Base-by-base conservation (phyloP, 2,888 invertebrate species). In the Steinernema carpocapsae region DNA sequence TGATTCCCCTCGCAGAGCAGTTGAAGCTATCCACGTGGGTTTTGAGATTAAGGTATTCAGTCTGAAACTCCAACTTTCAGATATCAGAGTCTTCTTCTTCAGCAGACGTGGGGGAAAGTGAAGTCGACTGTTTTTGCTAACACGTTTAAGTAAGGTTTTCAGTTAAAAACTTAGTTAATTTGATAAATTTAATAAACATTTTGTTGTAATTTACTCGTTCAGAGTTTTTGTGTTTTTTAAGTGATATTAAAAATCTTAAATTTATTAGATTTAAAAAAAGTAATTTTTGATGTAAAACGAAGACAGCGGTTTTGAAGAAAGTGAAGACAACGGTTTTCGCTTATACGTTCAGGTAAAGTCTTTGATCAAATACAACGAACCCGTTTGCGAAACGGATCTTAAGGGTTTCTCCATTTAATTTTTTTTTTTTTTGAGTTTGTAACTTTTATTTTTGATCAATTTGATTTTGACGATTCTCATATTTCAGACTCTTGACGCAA, bases 41-140 rank as follows among this genome's bases (percentile, higher is more conserved):
- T 70, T n/a, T 52, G 12, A 19, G 0, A 26, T 14, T 22, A n/a
- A 1, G 4, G 0, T 12, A 74, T 48, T 10, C 1, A 75, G 46
- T 2, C 22, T 10, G 29, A 22, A 12, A 12, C 0, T 6, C 14
- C 2, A 7, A 22, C n/a, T 74, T 83, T 71, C 76, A 86, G 86
- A 71, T 85, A 86, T 74, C 86, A 86, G 77, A 74, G 79, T 4
- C 79, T 82, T 32, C 79, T 85, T 14, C 79, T 86, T 19, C 78
- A 78, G 22, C 80, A 85, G 24, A 83, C 84, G 12, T 86, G 86
- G 86, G 80, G 83, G 10, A 77, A 79, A 52, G 81, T 86, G 51
- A 84, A 83, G 72, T 29, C 80, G 45, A 72, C 22, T 24, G 74
- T 81, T 7, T 85, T 85, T 74, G 75, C 78, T 19, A 81, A 80